These are phyloP conservation scores for Tupaia chinensis DNA, from an alignment of 2,113 vertebrate genomes.

Conservation along the genomic window DNA sequence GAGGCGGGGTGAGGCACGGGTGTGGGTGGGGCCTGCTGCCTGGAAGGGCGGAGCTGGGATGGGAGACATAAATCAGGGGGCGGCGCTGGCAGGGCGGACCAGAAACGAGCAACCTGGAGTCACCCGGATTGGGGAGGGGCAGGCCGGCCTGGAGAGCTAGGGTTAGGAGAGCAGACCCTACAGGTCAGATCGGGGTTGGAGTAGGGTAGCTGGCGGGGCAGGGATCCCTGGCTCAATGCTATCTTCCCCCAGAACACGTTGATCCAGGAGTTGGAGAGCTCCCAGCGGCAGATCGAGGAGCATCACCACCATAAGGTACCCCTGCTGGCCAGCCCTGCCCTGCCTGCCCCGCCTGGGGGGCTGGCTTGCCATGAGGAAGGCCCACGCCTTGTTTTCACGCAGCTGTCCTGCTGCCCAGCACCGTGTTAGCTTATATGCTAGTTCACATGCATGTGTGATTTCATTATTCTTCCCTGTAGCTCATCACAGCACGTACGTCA, in stretches of 20 bases:
- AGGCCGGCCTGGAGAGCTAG: too few species aligned
- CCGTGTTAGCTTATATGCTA: not conserved
- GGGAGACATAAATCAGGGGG: too few species aligned
- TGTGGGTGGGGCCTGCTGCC: not conserved
- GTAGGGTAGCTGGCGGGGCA: not conserved
- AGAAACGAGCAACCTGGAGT: not conserved
- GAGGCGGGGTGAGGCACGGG: not conserved
- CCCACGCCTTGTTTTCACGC: not conserved
- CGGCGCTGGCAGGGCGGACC: not conserved
- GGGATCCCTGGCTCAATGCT: not conserved
- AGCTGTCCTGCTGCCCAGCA: not conserved
- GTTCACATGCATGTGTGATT: not conserved
- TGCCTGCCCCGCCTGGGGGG: not conserved
- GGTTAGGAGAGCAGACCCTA: not conserved
- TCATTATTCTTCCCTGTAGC: not conserved
- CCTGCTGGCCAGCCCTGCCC: not conserved
- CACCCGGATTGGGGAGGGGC: not conserved
- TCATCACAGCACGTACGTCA: not conserved
- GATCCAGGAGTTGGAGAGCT: constrained; percentile 96
- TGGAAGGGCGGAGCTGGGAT: fast-evolving
- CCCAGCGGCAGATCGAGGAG: constrained; percentile 96
- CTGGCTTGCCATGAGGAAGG: not conserved
- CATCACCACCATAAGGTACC: constrained; percentile 95
- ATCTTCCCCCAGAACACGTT: constrained; percentile 91
- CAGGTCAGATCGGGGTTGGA: too few species aligned